Conservation (phyloP, 1,140 invertebrate genomes). For the Probaryconus sp. region DNA sequence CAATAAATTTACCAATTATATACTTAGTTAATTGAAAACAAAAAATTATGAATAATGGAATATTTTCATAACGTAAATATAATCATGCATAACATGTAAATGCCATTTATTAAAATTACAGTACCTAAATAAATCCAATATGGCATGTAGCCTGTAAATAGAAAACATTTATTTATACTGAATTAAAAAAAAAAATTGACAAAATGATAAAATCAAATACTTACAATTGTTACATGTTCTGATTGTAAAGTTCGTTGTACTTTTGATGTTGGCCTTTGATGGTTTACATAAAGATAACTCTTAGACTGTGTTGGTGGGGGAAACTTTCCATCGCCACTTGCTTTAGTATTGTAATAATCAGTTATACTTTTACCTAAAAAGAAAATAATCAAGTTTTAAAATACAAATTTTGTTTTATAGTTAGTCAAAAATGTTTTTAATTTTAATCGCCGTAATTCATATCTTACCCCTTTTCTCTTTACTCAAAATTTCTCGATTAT, state of each 20-base stretch:
- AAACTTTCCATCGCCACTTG: conserved; percentile 62
- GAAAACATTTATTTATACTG: conserved; percentile 64
- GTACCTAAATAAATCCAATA: conserved; percentile 77
- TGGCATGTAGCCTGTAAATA: conserved; percentile 76
- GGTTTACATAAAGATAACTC: conserved; percentile 71
- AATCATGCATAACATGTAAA: conserved; percentile 38
- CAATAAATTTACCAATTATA: too few species aligned
- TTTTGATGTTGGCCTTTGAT: conserved; percentile 66
- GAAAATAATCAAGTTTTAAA: background rate
- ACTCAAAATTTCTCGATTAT: conserved; percentile 1
- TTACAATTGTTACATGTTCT: conserved; percentile 69
- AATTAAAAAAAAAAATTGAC: conserved; percentile 5
- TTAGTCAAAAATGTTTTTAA: too few species aligned
- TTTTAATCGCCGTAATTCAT: too few species aligned
- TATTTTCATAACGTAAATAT: conserved; percentile 10
- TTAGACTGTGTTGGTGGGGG: conserved; percentile 65
- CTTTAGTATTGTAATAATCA: conserved; percentile 66
- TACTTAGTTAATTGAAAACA: too few species aligned
- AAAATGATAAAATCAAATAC: conserved; percentile 18
- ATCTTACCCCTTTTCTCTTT: conserved; percentile 41
- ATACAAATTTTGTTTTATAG: too few species aligned
- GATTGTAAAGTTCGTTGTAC: conserved; percentile 72
- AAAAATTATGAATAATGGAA: too few species aligned
- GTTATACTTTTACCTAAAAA: conserved; percentile 43
- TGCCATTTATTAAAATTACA: conserved; percentile 63